A percentile compares a stretch with the other conserved stretches of the same genome.
Conservation (phyloP, 2,113 vertebrate species). For the Nanger granti region DNA sequence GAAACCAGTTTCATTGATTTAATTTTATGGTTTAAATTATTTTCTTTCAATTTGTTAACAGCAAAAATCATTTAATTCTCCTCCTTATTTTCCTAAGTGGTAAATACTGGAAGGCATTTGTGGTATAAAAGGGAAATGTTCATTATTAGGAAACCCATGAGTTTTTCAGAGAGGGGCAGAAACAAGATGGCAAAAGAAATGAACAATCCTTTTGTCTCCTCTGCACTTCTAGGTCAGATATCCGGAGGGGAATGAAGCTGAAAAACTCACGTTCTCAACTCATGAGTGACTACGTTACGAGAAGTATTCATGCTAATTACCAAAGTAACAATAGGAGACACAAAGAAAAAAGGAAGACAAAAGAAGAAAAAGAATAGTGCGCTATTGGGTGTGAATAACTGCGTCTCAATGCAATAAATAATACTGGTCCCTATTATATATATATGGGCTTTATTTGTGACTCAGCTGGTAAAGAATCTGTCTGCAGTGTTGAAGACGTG, state of each 20-base stretch:
- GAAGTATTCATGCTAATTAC: neutral
- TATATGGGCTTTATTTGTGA: neutral
- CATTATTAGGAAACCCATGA: neutral
- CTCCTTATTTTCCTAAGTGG: neutral
- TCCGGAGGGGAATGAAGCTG: neutral
- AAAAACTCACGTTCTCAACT: slow-evolving; percentile 16
- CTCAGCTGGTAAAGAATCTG: neutral
- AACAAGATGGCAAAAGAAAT: neutral
- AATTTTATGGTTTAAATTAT: slow-evolving; percentile 9
- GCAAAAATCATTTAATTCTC: neutral
- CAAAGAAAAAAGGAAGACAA: neutral
- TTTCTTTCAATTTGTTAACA: slow-evolving; percentile 7
- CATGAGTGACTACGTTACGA: neutral
- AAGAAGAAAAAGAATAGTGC: neutral
- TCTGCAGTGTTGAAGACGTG: neutral
- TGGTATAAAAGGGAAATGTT: neutral
- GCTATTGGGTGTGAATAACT: neutral
- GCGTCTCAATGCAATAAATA: neutral
- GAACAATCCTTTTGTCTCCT: neutral
- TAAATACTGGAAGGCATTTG: neutral
- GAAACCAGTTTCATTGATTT: neutral
- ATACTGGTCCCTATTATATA: neutral
- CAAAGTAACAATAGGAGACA: neutral
- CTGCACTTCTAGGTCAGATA: neutral
- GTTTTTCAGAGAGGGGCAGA: neutral